Evolutionary conservation across 2,888 invertebrate genomes (phyloP), one percentile per base, ranked within the genome.

Genomic region (Cheilosia scutellata): DNA sequence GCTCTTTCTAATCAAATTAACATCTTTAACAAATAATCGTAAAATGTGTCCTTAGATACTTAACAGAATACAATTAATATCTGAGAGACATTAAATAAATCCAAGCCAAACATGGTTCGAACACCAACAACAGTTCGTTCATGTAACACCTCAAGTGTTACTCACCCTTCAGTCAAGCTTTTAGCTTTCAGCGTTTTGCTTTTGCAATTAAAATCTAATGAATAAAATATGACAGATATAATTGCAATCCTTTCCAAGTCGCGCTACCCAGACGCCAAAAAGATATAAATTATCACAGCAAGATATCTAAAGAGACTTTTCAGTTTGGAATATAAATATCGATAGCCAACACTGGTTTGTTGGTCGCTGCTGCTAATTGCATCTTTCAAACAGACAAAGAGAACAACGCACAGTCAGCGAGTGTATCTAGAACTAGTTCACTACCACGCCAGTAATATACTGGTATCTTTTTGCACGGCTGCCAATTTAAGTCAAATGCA

Each of bases 181-280:
- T 49, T 62, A 74, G 33, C 68, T 66, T 63, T 68, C 25, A 65
- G 31, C 65, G 16, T 42, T 37, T 9, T 20, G 20, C 20, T 20
- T 11, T 37, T 55, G 68, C 80, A 84, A 84, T 84, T 84, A 84
- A 79, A 71, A 76, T 66, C 84, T 60, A 75, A 80, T 84, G 80
- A 84, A 84, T 84, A 75, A 79, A 76, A 76, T 84, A 84, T 84
- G 80, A 75, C 84, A 84, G 71, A 62, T 62, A 57, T 75, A 84
- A 84, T 84, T 66, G 75, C 80, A 60, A 84, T 84, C 83, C 79
- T 79, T 78, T 78, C 75, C 40, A 75, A 63, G 40, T 27, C 49
- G 47, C 47, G 29, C 37, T 37, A 29, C 31, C 47, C 60, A 20
- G 79, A 80, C 83, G 74, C 79, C 79, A 72, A 78, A 66, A 63